phyloP scores from a whole-genome alignment of 2,113 vertebrate species.

The Odocoileus hemionus region DNA sequence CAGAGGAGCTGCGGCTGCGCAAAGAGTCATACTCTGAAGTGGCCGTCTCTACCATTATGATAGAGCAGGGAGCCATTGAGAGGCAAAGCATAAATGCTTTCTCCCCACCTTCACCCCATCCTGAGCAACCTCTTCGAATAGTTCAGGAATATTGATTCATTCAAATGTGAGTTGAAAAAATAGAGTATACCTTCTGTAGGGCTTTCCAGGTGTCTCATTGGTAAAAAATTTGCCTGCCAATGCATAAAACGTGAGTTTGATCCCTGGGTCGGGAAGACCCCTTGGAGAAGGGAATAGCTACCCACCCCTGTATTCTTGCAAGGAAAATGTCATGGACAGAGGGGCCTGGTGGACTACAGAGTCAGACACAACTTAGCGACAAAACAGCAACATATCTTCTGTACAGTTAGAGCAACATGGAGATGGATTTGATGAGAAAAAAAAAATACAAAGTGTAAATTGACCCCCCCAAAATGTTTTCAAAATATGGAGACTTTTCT shows the following conservation, averaged over 20 bases:
- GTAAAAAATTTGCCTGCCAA: not conserved
- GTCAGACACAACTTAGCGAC: not conserved
- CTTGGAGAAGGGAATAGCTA: not conserved
- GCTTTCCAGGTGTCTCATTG: not conserved
- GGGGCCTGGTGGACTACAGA: not conserved
- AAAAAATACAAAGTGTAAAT: not conserved
- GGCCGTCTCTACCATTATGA: not conserved
- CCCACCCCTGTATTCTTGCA: not conserved
- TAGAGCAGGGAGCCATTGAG: accelerated
- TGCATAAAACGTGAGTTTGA: not conserved
- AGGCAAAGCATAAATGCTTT: not conserved
- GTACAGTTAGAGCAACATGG: not conserved
- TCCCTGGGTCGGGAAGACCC: not conserved
- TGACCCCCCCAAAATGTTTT: not conserved
- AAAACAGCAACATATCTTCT: not conserved
- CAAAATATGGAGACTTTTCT: not conserved
- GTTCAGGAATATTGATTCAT: not conserved
- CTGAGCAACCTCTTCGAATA: not conserved
- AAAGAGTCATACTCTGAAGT: not conserved
- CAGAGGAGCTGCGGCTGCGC: not conserved
- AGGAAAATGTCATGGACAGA: not conserved
- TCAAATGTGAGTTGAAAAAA: not conserved
- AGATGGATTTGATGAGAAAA: not conserved
- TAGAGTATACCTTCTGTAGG: not conserved
- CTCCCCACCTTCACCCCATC: not conserved